Conservation (phyloP, 2,888 invertebrate genomes). For the Ryuthela nishihirai region DNA sequence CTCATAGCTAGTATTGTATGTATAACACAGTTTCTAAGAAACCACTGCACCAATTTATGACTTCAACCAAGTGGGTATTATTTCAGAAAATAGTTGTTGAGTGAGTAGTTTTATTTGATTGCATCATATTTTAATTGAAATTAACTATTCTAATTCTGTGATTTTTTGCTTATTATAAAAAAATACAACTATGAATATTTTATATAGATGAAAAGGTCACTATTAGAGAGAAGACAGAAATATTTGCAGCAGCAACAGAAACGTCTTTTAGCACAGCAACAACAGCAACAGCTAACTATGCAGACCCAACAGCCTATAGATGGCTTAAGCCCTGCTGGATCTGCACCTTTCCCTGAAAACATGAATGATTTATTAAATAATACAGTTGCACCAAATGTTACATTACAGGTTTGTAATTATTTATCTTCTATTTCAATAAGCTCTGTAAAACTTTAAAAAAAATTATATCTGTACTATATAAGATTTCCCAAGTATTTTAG, state of each 20-base stretch:
- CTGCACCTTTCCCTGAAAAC: conserved; percentile 54
- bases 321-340: conserved; percentile 2
- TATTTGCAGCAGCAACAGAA: conserved; percentile 39
- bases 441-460: too few species aligned
- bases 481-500: too few species aligned
- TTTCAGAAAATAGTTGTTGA: too few species aligned
- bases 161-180: not conserved
- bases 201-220: conserved; percentile 2
- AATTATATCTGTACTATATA: too few species aligned
- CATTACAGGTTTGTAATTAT: conserved; percentile 61
- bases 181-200: too few species aligned
- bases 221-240: conserved; percentile 2
- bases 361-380: conserved; percentile 80
- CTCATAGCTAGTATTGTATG: too few species aligned
- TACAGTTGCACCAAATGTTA: conserved; percentile 84
- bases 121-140: too few species aligned
- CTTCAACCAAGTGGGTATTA: too few species aligned
- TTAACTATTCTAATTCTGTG: not conserved
- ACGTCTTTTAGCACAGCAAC: conserved; percentile 58
- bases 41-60: too few species aligned
- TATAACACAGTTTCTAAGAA: too few species aligned
- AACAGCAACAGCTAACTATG: conserved; percentile 52
- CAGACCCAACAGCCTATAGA: conserved; percentile 33
- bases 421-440: not conserved
- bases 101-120: too few species aligned